Evolutionary conservation across 2,888 invertebrate genomes (phyloP).

Genomic region (Nipponacmea schrenckii): DNA sequence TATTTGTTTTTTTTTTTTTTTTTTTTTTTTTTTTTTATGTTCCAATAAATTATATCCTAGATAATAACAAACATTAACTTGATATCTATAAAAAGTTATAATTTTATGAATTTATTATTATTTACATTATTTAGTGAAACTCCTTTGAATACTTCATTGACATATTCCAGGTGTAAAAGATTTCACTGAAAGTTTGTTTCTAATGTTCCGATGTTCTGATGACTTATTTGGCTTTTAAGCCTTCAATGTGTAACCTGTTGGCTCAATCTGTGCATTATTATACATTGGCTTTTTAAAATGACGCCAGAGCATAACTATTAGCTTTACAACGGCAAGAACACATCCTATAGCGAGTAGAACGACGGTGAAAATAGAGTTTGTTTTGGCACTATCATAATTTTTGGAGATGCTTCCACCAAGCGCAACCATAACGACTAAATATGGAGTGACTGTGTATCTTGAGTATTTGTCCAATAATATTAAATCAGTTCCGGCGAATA

Average conservation of each 20-base stretch:
- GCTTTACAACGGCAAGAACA: constrained; percentile 29
- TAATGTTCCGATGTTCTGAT: too few relatives aligned
- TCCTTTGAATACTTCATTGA: too few relatives aligned
- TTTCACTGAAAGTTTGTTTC: too few relatives aligned
- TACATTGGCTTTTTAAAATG: constrained; percentile 28
- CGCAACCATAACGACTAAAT: constrained; percentile 56
- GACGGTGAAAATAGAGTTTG: constrained; percentile 50
- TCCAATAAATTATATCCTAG: too few relatives aligned
- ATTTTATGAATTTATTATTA: too few relatives aligned
- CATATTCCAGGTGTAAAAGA: too few relatives aligned
- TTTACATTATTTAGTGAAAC: too few relatives aligned
- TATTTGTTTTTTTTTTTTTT: too few relatives aligned
- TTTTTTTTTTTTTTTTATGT: too few relatives aligned
- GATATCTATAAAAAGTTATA: too few relatives aligned
- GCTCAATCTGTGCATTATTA: background rate
- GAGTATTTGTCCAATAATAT: constrained; percentile 55
- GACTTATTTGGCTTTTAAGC: too few relatives aligned
- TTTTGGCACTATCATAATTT: constrained; percentile 44
- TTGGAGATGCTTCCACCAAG: constrained; percentile 51
- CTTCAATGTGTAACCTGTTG: background rate
- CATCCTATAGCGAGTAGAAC: constrained; percentile 42
- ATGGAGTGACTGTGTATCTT: constrained; percentile 62
- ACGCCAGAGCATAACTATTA: constrained; percentile 33
- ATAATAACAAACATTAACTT: too few relatives aligned
- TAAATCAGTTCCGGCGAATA: constrained; percentile 56